A percentile compares a stretch with the other conserved stretches of the same genome.
Conservation (phyloP, 2,888 invertebrate genomes). For the Orthonevra nobilis region DNA sequence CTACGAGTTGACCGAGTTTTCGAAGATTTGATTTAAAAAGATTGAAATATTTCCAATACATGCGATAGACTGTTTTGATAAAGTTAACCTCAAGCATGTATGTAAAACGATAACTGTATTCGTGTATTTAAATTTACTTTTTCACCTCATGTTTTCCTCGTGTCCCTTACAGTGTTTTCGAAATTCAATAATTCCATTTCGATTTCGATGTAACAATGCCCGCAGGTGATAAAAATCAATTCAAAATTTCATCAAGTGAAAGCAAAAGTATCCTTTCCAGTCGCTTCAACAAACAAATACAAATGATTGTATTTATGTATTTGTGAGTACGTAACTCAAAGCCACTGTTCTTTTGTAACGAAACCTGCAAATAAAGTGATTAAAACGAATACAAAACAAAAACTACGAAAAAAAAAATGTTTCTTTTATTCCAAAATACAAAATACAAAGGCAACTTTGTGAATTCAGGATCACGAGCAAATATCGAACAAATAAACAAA, state of each 20-base stretch:
- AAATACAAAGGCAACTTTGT: background rate
- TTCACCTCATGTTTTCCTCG: too few species aligned
- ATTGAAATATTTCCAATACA: too few species aligned
- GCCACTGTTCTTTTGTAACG: constrained; percentile 23
- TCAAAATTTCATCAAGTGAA: constrained; percentile 1
- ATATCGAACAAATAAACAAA: constrained; percentile 1
- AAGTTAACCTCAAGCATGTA: too few species aligned
- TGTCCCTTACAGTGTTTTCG: too few species aligned
- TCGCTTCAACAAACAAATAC: background rate
- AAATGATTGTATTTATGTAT: too few species aligned
- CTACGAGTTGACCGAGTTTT: too few species aligned
- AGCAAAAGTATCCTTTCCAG: background rate
- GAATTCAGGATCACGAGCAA: constrained; percentile 16
- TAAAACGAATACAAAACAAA: constrained; percentile 18
- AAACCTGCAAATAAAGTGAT: constrained; percentile 39
- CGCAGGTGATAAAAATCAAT: constrained; percentile 21
- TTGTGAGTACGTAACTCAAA: too few species aligned
- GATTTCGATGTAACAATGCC: constrained; percentile 1
- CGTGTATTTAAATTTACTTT: too few species aligned
- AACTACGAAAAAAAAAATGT: background rate
- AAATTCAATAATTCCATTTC: too few species aligned
- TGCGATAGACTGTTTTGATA: too few species aligned
- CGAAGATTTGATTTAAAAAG: too few species aligned
- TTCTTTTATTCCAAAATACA: constrained; percentile 21
- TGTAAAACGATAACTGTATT: too few species aligned